Evolutionary conservation across 2,797 vertebrate species (phyloP).

Genomic region (Myripristis jacobus): DNA sequence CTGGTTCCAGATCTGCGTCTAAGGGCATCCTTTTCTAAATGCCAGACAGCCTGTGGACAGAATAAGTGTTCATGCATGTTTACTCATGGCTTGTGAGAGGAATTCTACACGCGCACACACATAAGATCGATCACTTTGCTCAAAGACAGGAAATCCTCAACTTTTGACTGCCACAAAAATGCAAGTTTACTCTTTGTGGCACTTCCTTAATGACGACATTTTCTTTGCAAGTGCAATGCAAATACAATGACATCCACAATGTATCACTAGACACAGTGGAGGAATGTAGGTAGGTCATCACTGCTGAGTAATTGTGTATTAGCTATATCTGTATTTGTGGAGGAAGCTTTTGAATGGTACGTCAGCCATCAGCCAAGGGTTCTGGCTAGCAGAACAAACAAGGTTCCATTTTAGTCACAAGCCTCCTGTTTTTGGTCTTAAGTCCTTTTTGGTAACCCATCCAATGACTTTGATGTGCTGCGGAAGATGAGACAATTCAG

Average conservation of each 20-base stretch:
- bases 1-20: conserved; percentile 33
- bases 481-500: not conserved
- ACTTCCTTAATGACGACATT: conserved; percentile 44
- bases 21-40: conserved; percentile 61
- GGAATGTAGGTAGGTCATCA: conserved; percentile 67
- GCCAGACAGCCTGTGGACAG: conserved; percentile 66
- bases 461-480: conserved; percentile 11
- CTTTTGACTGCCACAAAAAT: conserved; percentile 68
- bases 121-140: conserved; percentile 59
- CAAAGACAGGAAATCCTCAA: conserved; percentile 57
- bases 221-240: conserved; percentile 77
- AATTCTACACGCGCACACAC: conserved; percentile 65
- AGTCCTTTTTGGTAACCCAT: conserved; percentile 31
- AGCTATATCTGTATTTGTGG: conserved; percentile 48
- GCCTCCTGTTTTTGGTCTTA: conserved; percentile 38
- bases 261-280: conserved; percentile 65
- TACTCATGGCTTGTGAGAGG: conserved; percentile 72
- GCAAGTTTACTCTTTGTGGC: conserved; percentile 64
- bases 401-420: conserved; percentile 66
- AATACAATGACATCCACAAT: conserved; percentile 61
- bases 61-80: conserved; percentile 76
- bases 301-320: conserved; percentile 51
- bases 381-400: conserved; percentile 53
- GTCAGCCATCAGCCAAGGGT: conserved; percentile 50
- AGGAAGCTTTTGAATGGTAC: conserved; percentile 57